phyloP scores from a whole-genome alignment of 2,888 invertebrate genomes.

The Drosophila paucipuncta region DNA sequence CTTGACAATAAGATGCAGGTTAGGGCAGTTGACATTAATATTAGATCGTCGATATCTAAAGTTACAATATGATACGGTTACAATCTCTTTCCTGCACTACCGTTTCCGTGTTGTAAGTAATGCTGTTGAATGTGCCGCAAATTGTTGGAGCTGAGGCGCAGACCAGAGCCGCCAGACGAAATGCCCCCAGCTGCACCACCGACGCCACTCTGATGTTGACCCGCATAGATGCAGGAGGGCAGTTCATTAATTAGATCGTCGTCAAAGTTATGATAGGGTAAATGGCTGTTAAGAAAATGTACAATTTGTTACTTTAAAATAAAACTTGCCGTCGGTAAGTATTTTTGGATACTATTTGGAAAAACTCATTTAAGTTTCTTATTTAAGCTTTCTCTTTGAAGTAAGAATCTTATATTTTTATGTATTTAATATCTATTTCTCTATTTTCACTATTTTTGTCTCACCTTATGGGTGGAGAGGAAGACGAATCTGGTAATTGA shows the following conservation, averaged over 20 bases:
- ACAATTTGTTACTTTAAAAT: background rate
- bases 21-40: too few relatives aligned
- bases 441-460: background rate
- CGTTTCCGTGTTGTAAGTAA: conserved; percentile 84
- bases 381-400: background rate
- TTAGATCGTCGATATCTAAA: too few relatives aligned
- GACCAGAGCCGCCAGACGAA: conserved; percentile 50
- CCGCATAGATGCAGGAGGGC: conserved; percentile 93
- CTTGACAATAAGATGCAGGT: too few relatives aligned
- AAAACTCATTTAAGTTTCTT: background rate
- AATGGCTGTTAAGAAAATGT: conserved; percentile 69
- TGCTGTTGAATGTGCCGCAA: conserved; percentile 85
- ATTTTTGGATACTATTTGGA: background rate
- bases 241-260: conserved; percentile 89
- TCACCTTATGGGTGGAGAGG: conserved; percentile 89
- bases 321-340: conserved; percentile 32
- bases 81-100: too few relatives aligned
- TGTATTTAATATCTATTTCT: background rate
- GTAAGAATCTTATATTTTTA: background rate
- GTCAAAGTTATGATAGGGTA: conserved; percentile 85
- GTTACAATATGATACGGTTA: too few relatives aligned
- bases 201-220: conserved; percentile 85
- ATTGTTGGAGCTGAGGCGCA: conserved; percentile 82
- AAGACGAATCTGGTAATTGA: conserved; percentile 90
- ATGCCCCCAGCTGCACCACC: conserved; percentile 46